These are phyloP conservation scores for Caenorhabditis sinica DNA, from an alignment of 2,888 invertebrate genomes.

Conservation along the genomic window DNA sequence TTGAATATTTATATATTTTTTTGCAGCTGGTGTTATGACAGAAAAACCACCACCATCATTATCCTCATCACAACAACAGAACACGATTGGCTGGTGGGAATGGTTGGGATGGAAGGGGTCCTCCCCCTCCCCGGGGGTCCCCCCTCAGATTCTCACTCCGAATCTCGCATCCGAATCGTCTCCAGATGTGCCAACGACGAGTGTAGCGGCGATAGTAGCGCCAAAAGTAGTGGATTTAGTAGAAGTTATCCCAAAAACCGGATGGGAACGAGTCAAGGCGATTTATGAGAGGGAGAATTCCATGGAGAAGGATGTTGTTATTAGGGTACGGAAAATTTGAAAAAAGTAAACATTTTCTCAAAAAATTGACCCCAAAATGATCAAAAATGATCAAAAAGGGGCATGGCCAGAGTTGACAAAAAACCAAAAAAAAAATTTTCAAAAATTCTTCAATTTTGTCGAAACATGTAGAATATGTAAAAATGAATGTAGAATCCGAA, in stretches of 20 bases:
- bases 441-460: too few relatives aligned
- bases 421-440: too few relatives aligned
- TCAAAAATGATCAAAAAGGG: background rate
- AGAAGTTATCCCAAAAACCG: conserved; percentile 45
- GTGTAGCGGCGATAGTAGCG: conserved; percentile 13
- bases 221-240: conserved; percentile 7
- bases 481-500: too few relatives aligned
- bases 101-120: conserved; percentile 57
- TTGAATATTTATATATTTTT: background rate
- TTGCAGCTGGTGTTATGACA: conserved; percentile 56
- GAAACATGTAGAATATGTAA: too few relatives aligned
- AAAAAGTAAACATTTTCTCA: background rate
- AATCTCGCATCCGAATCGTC: background rate
- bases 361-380: background rate
- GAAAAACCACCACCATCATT: background rate
- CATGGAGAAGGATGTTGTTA: conserved; percentile 73
- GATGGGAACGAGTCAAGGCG: conserved; percentile 71
- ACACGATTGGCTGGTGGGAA: conserved; percentile 59
- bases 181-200: conserved; percentile 13
- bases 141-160: conserved; percentile 7
- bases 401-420: too few relatives aligned
- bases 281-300: conserved; percentile 66
- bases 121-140: background rate
- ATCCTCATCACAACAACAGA: too few relatives aligned
- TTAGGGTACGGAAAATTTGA: conserved; percentile 52